Base-by-base conservation (phyloP, 2,888 invertebrate genomes). In the Catonia carolina region DNA sequence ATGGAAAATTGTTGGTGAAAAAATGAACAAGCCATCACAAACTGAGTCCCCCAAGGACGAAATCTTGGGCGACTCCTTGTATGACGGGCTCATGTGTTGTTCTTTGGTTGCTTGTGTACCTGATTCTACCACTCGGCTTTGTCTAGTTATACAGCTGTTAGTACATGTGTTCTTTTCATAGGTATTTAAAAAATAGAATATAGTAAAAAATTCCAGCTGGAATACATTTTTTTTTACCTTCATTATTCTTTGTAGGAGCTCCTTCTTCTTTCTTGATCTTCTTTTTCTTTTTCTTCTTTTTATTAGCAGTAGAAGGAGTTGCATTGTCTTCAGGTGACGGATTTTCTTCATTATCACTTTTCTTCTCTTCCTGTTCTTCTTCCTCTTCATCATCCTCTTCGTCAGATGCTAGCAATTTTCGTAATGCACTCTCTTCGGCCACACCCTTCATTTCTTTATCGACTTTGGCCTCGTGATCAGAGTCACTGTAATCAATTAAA, bases 391-490 rank as follows among this genome's bases (percentile, higher is more conserved):
- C 90, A 0, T 88, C 86, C 55, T 89, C 90, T 69, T 90, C 91
- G 69, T 91, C 92, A 0, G 93, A 93, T 0, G 86, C 88, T 17
- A 95, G 77, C 37, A 96, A 75, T 70, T 93, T 91, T 60, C 89
- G 81, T 42, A 95, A 75, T 0, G 89, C 94, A 65, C 85, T 87
- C 69, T 95, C 94, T 68, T 95, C 93, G 1, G 93, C 92, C 0
- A 99, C 98, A 42, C 85, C 84, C 72, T 85, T 89, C 69, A 89
- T 80, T 71, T 89, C 91, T 72, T 85, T 92, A 69, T 84, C 87
- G 51, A 83, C 78, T 75, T 84, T 89, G 53, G 75, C 80, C 71
- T 83, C 89, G 67, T 80, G 85, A 73, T 84, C 89, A 12, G 79
- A 81, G 63, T 81, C 83, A 69, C 83, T 83, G 70, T 1, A 71